Conservation (phyloP, 2,888 invertebrate species). For the Eulithis testata region DNA sequence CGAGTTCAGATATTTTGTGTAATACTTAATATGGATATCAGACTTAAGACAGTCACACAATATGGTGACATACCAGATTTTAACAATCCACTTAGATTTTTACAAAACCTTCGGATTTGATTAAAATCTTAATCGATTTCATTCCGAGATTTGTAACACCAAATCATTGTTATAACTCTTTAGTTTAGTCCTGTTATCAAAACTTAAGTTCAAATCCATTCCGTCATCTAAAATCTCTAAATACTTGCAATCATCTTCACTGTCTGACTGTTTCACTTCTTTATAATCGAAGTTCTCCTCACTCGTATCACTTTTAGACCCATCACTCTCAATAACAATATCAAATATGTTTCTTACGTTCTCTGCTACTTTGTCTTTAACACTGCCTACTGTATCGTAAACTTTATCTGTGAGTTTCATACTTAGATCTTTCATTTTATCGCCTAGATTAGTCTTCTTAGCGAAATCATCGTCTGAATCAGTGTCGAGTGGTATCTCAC, state of each 20-base stretch:
- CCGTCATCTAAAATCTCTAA: constrained; percentile 78
- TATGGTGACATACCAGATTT: constrained; percentile 33
- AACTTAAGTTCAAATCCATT: constrained; percentile 60
- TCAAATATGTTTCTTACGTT: constrained; percentile 61
- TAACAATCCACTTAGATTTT: constrained; percentile 10
- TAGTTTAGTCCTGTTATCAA: constrained; percentile 43
- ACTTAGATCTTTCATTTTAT: constrained; percentile 65
- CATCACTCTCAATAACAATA: constrained; percentile 55
- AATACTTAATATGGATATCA: constrained; percentile 36
- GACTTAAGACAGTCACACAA: constrained; percentile 35
- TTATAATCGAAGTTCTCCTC: constrained; percentile 48
- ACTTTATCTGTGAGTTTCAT: constrained; percentile 64
- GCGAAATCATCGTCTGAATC: constrained; percentile 57
- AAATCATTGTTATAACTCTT: constrained; percentile 41
- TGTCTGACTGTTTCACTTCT: constrained; percentile 62
- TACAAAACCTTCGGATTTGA: background rate
- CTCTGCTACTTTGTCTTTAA: constrained; percentile 62
- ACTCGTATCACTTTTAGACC: constrained; percentile 47
- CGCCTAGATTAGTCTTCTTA: constrained; percentile 51
- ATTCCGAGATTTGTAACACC: constrained; percentile 50
- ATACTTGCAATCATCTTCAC: constrained; percentile 71
- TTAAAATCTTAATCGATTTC: constrained; percentile 23
- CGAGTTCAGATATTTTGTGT: constrained; percentile 5
- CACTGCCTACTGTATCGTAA: constrained; percentile 67
- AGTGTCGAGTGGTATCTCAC: constrained; percentile 70